Percentiles rank a stretch among this genome's conserved stretches.
Conservation (phyloP, 2,113 vertebrate genomes). For the Dipodomys stephensi region DNA sequence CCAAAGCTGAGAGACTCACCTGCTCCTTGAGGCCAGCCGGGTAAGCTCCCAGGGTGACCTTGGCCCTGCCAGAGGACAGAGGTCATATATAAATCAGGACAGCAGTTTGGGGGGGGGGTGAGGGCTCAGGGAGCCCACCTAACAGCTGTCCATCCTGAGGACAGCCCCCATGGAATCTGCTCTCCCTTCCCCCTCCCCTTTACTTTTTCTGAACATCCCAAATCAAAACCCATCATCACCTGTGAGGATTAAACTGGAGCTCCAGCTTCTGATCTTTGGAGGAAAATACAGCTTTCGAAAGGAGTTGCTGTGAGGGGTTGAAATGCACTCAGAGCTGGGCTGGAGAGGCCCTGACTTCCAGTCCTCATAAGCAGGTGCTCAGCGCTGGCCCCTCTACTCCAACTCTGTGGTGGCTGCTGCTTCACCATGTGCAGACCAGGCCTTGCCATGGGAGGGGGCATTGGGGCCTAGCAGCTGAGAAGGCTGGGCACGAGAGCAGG, state of each 20-base stretch:
- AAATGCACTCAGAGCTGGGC: background rate
- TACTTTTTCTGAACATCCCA: background rate
- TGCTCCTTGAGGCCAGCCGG: background rate
- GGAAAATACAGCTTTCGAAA: conserved; percentile 7
- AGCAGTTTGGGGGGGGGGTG: background rate
- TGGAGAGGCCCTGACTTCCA: accelerated
- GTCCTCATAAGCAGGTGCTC: background rate
- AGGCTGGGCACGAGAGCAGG: background rate
- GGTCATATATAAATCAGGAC: background rate
- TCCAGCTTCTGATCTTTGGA: background rate
- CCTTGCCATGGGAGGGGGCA: background rate
- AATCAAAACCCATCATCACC: conserved; percentile 29
- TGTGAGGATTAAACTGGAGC: conserved; percentile 31
- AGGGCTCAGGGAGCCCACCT: background rate
- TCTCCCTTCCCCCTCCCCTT: background rate
- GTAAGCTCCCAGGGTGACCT: background rate
- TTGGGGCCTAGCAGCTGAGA: too few species aligned
- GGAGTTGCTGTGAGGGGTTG: conserved; percentile 13
- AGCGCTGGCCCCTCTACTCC: too few species aligned
- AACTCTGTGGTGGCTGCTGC: background rate
- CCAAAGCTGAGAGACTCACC: conserved; percentile 23
- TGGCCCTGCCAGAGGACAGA: background rate
- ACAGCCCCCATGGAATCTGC: background rate
- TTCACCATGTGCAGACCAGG: background rate
- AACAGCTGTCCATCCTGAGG: too few species aligned